Percentiles rank a stretch among this genome's conserved stretches.
These are phyloP conservation scores for Littorina saxatilis DNA, from an alignment of 1,140 invertebrate species.

Conservation along the genomic window DNA sequence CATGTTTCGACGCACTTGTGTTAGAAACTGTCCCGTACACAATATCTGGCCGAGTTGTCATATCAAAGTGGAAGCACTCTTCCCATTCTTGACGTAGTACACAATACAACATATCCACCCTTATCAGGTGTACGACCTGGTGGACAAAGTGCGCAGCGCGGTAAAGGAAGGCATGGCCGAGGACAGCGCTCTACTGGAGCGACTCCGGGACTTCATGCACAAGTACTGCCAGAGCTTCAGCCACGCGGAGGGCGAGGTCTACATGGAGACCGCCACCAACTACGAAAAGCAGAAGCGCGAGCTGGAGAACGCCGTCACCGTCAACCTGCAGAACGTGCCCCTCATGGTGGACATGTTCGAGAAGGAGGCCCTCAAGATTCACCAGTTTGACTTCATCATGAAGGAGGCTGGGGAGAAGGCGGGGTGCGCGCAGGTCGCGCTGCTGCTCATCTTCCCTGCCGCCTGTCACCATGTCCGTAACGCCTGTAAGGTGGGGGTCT, in stretches of 20 bases:
- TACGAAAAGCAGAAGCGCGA: slow-evolving; percentile 62
- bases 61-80: too few relatives aligned
- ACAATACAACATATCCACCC: neutral
- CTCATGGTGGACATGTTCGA: slow-evolving; percentile 57
- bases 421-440: slow-evolving; percentile 49
- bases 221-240: slow-evolving; percentile 64
- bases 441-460: slow-evolving; percentile 61
- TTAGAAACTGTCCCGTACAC: too few relatives aligned
- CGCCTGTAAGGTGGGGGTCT: slow-evolving; percentile 39
- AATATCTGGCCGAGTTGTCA: neutral
- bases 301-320: slow-evolving; percentile 48
- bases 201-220: slow-evolving; percentile 50
- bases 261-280: slow-evolving; percentile 60
- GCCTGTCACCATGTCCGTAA: slow-evolving; percentile 60
- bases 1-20: too few relatives aligned
- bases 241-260: slow-evolving; percentile 44
- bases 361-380: slow-evolving; percentile 48
- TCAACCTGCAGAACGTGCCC: slow-evolving; percentile 50
- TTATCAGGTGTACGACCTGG: slow-evolving; percentile 8
- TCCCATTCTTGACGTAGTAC: neutral
- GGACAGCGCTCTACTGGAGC: slow-evolving; percentile 44
- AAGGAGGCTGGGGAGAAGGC: slow-evolving; percentile 50
- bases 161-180: slow-evolving; percentile 52
- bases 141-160: slow-evolving; percentile 29
- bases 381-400: slow-evolving; percentile 53